These are phyloP conservation scores for Arctopsyche grandis DNA, from an alignment of 1,140 invertebrate species.

Conservation along the genomic window DNA sequence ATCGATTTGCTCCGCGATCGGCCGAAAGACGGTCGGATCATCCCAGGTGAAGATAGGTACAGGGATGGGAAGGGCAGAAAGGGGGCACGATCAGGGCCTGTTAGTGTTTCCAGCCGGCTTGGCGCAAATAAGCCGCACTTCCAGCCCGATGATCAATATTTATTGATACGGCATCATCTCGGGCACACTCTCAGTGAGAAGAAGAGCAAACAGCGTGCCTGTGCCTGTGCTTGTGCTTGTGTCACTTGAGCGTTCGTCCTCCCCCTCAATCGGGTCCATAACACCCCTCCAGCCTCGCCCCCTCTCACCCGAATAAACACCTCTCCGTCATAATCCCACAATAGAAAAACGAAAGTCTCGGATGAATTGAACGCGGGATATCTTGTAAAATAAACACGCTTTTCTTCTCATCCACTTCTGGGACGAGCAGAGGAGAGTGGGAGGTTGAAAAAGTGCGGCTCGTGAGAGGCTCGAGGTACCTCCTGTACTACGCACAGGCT, in stretches of 20 bases:
- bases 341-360: constrained; percentile 27
- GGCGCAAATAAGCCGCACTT: constrained; percentile 30
- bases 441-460: neutral
- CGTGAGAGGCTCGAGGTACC: neutral
- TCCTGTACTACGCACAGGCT: neutral
- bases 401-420: neutral
- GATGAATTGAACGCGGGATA: constrained; percentile 23
- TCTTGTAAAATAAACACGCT: constrained; percentile 22
- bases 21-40: constrained; percentile 21
- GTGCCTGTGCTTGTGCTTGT: neutral
- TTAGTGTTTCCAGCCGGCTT: constrained; percentile 31
- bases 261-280: neutral
- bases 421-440: too few species aligned
- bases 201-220: constrained; percentile 5
- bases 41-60: neutral
- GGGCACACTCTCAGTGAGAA: neutral
- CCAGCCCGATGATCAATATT: constrained; percentile 33
- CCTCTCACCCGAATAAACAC: neutral
- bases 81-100: neutral
- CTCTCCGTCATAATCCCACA: constrained; percentile 35
- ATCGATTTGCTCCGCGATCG: constrained; percentile 21
- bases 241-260: constrained; percentile 13
- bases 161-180: constrained; percentile 26
- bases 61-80: neutral
- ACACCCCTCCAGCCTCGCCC: neutral